Base-by-base conservation (phyloP, 1,140 invertebrate genomes). In the Phymorhynchus buccinoides region DNA sequence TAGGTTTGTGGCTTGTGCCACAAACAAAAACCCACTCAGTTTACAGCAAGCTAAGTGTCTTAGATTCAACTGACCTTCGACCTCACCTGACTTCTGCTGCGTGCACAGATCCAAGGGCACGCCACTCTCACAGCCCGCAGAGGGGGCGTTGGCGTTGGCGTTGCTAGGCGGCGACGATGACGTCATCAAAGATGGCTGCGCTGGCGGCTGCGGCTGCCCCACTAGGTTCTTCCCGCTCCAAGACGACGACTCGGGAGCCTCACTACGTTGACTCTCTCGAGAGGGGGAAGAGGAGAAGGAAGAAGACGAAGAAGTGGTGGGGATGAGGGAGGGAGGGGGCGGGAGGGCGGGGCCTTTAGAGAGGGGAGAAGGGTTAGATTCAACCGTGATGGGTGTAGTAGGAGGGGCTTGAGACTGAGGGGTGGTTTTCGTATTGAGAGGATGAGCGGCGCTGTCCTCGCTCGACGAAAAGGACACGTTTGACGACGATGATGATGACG, bases 311-410 rank as follows among this genome's bases (percentile, higher is more conserved):
- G 78, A 80, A 42, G 39, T 6, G 30, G 42, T 12, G 78, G 30
- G 48, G 30, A n/a, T 18, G 41, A 44, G 78, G 48, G 78, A 80
- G 41, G 48, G 78, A 48, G 78, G 30, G 78, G 30, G 39, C 27
- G 39, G 48, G 41, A 44, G 78, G 48, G 78, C 44, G 78, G 48
- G 78, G 48, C 6, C 6, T 39, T 35, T 3, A 78, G 16, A 78
- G 75, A 78, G 75, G 30, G 32, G 32, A n/a, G n/a, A 35, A 78
- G 75, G 32, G n/a, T n/a, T n/a, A n/a, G n/a, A n/a, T n/a, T n/a
- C n/a, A n/a, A n/a, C n/a, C n/a, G n/a, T n/a, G n/a, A n/a, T n/a
- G n/a, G n/a, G n/a, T n/a, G n/a, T n/a, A n/a, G n/a, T n/a, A n/a
- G n/a, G n/a, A n/a, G n/a, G n/a, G n/a, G n/a, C n/a, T n/a, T n/a